Base-by-base conservation (phyloP, 2,113 vertebrate species). In the Rattus norvegicus region DNA sequence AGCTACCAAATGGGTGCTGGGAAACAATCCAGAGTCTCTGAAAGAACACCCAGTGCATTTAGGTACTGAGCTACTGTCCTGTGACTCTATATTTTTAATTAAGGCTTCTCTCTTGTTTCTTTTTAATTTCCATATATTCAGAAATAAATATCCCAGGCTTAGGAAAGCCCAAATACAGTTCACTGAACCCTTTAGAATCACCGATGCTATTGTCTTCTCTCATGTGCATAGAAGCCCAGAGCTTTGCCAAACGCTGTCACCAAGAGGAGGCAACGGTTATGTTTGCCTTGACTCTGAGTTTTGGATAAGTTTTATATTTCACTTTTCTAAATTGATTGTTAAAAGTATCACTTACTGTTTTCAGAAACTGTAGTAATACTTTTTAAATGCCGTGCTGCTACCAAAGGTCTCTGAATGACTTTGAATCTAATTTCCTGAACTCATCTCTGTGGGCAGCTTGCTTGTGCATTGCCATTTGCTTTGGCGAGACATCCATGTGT, bases 401-500 rank as follows among this genome's bases (percentile, higher is more conserved):
- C 47, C 61, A 76, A 84, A 93, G 73, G 33, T 39, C 59, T 7
- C 70, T 16, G 77, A 70, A 63, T 87, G 77, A 65, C 33, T 81
- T 52, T 69, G 56, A 75, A 11, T 75, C 22, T 70, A 65, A 87
- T 86, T 80, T 36, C 95, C 80, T 94, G n/a, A 69, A 79, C 76
- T 36, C 24, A 16, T 81, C 8, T 93, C 39, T 69, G 0, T 14
- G 9, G 52, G 10, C 73, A 26, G 36, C 63, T 91, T 26, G 20
- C 39, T 90, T 69, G 77, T 91, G 61, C 26, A 19, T 33, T 65
- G 26, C 59, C 43, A 52, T 80, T 86, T 76, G 6, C 79, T 93
- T 81, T 76, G 85, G 72, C 49, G 81, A 54, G n/a, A 13, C 26
- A 49, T 8, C 73, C 47, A 43, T 87, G 11, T 36, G 36, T 77